Evolutionary conservation across 1,140 invertebrate species (phyloP).

Genomic region (Saccostrea echinata): DNA sequence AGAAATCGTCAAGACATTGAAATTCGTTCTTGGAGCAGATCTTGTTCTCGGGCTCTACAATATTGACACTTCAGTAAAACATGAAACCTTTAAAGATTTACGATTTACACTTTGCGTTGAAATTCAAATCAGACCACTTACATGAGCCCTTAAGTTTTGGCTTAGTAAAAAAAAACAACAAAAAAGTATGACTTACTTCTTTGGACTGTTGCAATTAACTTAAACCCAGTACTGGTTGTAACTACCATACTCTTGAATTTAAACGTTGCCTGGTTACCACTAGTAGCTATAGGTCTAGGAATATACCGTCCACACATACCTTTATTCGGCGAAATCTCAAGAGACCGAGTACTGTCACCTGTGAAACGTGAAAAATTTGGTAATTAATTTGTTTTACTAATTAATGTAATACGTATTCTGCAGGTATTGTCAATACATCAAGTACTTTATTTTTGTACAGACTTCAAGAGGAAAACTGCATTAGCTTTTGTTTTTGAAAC

Average conservation of each 20-base stretch:
- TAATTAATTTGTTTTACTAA: neutral
- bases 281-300: constrained; percentile 34
- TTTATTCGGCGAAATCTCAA: constrained; percentile 40
- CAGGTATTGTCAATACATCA: neutral
- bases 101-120: no score
- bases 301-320: constrained; percentile 48
- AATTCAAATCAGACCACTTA: no score
- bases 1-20: constrained; percentile 41
- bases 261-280: constrained; percentile 19
- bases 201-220: constrained; percentile 20
- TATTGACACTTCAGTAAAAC: neutral
- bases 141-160: no score
- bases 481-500: no score
- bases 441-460: neutral
- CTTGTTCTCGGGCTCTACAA: neutral
- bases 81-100: no score
- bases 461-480: no score
- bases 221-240: constrained; percentile 41
- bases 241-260: constrained; percentile 50
- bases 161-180: no score
- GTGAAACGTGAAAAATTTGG: neutral
- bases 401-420: neutral
- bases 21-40: constrained; percentile 30
- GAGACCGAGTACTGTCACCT: constrained; percentile 39
- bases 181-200: constrained; percentile 25